Base-by-base conservation (phyloP, 2,113 vertebrate species). In the Mixornis gularis region DNA sequence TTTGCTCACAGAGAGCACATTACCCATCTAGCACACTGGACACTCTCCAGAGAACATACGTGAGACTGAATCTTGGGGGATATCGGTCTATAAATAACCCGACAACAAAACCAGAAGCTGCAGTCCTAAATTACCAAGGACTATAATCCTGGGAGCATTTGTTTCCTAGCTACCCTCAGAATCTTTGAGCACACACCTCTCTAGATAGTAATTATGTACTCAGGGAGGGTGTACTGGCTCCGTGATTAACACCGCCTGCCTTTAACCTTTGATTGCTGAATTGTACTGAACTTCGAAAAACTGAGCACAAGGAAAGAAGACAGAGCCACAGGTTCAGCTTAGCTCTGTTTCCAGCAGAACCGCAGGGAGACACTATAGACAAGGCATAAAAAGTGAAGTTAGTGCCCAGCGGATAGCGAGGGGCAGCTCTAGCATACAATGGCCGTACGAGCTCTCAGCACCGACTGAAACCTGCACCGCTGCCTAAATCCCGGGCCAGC, bases 131-230 rank as follows among this genome's bases (percentile, higher is more conserved):
- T 94, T 72, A 90, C 59, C 85, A 85, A 85, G 70, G 58, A 79
- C 76, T 92, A 29, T 89, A 93, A 92, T 90, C 93, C 90, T 68
- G 44, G 41, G 64, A 94, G 89, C 89, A 72, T 76, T 94, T 84
- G 92, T 93, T 79, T 92, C 96, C 90, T 87, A 94, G 94, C 89
- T 92, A 90, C 95, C 60, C 83, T 91, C 69, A 56, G 83, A 83
- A 86, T 64, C 92, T 63, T 32, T 22, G 83, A 88, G 89, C 80
- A 84, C 80, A 87, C 92, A 86, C 62, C 92, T 94, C 92, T 88
- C 86, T 49, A 62, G 92, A 92, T 62, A 82, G 86, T 86, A 95
- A 95, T 95, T 95, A 90, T 80, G 93, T 85, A 74, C 89, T 86
- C 92, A 90, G 79, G 90, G 77, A 95, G 92, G 77, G 89, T 22